Conservation (phyloP, 1,140 invertebrate genomes). For the Babylonia areolata region DNA sequence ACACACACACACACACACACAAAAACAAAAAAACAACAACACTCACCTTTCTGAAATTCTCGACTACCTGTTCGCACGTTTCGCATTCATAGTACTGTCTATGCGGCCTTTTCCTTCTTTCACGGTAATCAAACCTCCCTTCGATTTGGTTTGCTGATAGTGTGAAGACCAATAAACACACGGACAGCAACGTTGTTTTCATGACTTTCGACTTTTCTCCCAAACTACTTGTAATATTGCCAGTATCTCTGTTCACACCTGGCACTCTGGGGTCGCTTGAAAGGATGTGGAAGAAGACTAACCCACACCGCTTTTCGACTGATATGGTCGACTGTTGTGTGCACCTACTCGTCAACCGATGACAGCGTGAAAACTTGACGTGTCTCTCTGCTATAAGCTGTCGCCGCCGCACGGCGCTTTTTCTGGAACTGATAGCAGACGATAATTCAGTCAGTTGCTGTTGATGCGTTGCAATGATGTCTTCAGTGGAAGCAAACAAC, state of each 20-base stretch:
- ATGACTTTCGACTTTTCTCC: neutral
- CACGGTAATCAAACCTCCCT: no score
- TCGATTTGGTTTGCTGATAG: neutral
- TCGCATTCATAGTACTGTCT: neutral
- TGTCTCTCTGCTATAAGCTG: conserved; percentile 9
- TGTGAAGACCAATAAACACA: neutral
- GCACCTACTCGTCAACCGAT: neutral
- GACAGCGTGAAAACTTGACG: neutral
- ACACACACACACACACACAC: no score
- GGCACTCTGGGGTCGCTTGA: no score
- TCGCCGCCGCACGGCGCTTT: neutral
- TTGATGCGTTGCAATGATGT: no score
- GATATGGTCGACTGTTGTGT: no score
- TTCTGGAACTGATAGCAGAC: conserved; percentile 7
- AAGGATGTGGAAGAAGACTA: neutral
- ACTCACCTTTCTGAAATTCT: neutral
- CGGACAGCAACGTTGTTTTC: neutral
- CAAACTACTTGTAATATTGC: no score
- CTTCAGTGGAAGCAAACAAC: no score
- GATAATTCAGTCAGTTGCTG: neutral
- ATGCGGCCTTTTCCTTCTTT: neutral
- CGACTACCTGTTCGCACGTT: neutral
- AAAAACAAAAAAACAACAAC: neutral
- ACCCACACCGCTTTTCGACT: neutral
- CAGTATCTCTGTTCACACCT: no score